A percentile compares a stretch with the other conserved stretches of the same genome.
These are phyloP conservation scores for Corythornis cristatus DNA, from an alignment of 2,113 vertebrate genomes.

Conservation along the genomic window DNA sequence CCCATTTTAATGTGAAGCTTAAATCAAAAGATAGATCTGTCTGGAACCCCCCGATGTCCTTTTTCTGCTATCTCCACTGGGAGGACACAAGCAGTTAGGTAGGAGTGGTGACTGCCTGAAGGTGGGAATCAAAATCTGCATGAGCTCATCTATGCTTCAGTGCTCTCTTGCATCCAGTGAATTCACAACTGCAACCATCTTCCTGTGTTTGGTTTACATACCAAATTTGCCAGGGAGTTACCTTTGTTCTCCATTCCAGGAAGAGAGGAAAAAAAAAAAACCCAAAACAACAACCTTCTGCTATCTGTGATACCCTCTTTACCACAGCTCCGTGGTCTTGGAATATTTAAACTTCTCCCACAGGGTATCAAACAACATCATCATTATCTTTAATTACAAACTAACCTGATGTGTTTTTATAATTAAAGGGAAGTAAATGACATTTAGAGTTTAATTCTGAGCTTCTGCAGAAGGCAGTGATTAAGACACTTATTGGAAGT, in stretches of 20 bases:
- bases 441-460: constrained; percentile 31
- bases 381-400: constrained; percentile 70
- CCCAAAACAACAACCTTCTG: background rate
- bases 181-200: background rate
- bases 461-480: constrained; percentile 13
- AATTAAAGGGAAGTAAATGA: constrained; percentile 57
- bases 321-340: background rate
- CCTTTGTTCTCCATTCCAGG: background rate
- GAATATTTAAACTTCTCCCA: constrained; percentile 51
- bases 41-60: rapidly evolving
- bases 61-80: background rate
- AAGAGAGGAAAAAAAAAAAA: background rate
- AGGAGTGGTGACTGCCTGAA: background rate
- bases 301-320: background rate
- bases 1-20: rapidly evolving
- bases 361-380: constrained; percentile 46
- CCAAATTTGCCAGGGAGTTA: background rate
- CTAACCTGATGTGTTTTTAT: constrained; percentile 21
- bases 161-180: background rate
- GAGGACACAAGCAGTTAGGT: background rate
- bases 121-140: background rate
- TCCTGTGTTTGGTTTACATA: background rate
- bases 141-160: background rate
- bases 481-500: constrained; percentile 41
- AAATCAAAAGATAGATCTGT: background rate